Conservation (phyloP, 2,888 invertebrate species). For the Apodemia mormo region DNA sequence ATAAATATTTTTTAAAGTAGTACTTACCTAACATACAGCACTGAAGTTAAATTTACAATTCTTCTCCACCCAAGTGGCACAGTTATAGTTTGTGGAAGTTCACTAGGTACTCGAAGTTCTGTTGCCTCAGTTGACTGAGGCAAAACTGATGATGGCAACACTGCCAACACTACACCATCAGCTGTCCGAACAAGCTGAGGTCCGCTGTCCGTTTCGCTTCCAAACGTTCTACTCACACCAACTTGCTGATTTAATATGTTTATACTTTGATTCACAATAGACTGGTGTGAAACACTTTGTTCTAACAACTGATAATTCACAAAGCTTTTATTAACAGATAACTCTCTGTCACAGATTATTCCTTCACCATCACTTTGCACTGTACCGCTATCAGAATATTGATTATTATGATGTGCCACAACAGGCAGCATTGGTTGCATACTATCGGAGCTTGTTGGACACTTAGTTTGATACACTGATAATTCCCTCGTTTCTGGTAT, state of each 20-base stretch:
- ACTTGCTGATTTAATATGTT: constrained; percentile 78
- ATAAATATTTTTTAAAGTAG: neutral
- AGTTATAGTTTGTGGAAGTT: constrained; percentile 63
- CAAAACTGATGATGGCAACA: constrained; percentile 59
- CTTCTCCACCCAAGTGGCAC: constrained; percentile 79
- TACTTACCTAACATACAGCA: constrained; percentile 47
- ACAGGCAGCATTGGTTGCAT: constrained; percentile 61
- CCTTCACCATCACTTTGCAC: constrained; percentile 57
- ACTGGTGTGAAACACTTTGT: constrained; percentile 78
- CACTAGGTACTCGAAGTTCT: constrained; percentile 64
- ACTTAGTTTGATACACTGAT: constrained; percentile 62
- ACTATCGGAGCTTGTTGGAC: constrained; percentile 55
- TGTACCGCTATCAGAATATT: constrained; percentile 63
- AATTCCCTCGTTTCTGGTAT: constrained; percentile 56
- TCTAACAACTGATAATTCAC: constrained; percentile 79
- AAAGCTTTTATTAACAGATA: constrained; percentile 65
- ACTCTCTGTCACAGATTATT: constrained; percentile 62
- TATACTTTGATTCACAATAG: constrained; percentile 78
- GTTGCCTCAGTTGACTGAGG: constrained; percentile 51
- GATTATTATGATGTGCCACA: constrained; percentile 55
- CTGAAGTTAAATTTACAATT: constrained; percentile 68
- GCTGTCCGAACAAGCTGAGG: constrained; percentile 72
- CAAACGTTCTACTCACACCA: constrained; percentile 64
- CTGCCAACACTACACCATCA: constrained; percentile 73
- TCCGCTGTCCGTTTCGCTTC: constrained; percentile 62